Percentiles rank a stretch among this genome's conserved stretches.
These are phyloP conservation scores for Paracanthobrama guichenoti DNA, from an alignment of 2,113 vertebrate species.

Conservation along the genomic window DNA sequence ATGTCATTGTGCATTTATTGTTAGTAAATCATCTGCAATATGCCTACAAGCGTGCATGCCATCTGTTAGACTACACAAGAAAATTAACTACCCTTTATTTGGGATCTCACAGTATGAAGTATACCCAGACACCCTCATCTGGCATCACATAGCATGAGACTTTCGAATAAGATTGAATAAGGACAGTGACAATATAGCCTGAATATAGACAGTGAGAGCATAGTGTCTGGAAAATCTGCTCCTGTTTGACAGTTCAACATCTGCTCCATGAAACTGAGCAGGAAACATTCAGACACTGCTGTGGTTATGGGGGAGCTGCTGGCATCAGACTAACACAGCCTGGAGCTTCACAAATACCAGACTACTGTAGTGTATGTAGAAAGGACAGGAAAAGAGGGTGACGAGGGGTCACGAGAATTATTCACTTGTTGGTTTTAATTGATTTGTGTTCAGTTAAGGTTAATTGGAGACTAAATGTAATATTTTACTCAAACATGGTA, in stretches of 20 bases:
- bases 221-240: conserved; percentile 46
- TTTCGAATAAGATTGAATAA: conserved; percentile 13
- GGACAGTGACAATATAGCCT: conserved; percentile 33
- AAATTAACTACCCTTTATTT: not conserved
- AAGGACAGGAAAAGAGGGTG: not conserved
- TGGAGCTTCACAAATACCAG: conserved; percentile 18
- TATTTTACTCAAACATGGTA: not conserved
- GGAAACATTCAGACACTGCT: conserved; percentile 22
- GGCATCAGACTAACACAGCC: conserved; percentile 25
- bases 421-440: not conserved
- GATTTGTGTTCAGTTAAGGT: not conserved
- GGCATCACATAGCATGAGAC: not conserved
- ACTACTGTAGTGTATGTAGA: conserved; percentile 13
- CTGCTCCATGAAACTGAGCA: not conserved
- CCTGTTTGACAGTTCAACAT: conserved; percentile 32
- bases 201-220: conserved; percentile 47
- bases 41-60: not conserved
- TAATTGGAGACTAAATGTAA: not conserved
- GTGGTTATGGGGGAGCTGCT: conserved; percentile 24
- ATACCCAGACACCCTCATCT: not conserved
- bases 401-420: not conserved
- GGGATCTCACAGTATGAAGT: not conserved
- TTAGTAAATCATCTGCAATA: not conserved
- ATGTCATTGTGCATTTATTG: not conserved
- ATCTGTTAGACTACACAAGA: too few species aligned